Conservation (phyloP, 35 echinoderm and acorn worm species). For the Holothuria glaberrima region DNA sequence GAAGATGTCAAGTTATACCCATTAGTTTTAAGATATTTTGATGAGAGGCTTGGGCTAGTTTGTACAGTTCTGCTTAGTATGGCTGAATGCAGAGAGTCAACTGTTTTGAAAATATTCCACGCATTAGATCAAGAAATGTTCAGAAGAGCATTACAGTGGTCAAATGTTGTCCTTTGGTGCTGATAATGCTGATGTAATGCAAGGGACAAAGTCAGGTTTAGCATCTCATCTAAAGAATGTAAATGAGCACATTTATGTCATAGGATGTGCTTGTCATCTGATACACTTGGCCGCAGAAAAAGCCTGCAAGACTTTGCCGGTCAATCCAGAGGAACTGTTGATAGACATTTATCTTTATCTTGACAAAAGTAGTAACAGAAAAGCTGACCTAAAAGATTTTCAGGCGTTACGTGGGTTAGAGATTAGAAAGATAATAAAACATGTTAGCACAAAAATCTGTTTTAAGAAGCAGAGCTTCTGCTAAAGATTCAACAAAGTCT, state of each 20-base stretch:
- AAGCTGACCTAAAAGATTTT: constrained; percentile 56
- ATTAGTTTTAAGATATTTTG: constrained; percentile 63
- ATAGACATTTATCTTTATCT: constrained; percentile 68
- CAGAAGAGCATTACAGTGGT: constrained; percentile 52
- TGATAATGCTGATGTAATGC: constrained; percentile 68
- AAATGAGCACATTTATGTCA: constrained; percentile 50
- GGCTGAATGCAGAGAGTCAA: too few species aligned
- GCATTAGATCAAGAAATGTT: not conserved
- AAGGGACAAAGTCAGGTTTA: constrained; percentile 56
- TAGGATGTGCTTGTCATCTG: constrained; percentile 77
- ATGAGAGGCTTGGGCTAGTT: constrained; percentile 41
- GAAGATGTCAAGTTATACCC: constrained; percentile 70
- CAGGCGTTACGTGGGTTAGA: constrained; percentile 47
- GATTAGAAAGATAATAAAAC: constrained; percentile 62
- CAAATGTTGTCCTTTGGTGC: constrained; percentile 55
- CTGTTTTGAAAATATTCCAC: not conserved
- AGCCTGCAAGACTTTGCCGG: constrained; percentile 30
- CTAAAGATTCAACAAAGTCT: not conserved
- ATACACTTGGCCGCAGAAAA: constrained; percentile 74
- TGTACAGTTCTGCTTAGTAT: too few species aligned
- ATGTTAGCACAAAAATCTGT: constrained; percentile 46
- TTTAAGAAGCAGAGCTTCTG: not conserved
- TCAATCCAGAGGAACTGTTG: constrained; percentile 54
- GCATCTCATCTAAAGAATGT: constrained; percentile 42
- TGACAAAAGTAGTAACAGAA: constrained; percentile 70